Evolutionary conservation across 30 jellyfish, hydroid and myxozoan species (phyloP).

Genomic region (Aurelia sp.): DNA sequence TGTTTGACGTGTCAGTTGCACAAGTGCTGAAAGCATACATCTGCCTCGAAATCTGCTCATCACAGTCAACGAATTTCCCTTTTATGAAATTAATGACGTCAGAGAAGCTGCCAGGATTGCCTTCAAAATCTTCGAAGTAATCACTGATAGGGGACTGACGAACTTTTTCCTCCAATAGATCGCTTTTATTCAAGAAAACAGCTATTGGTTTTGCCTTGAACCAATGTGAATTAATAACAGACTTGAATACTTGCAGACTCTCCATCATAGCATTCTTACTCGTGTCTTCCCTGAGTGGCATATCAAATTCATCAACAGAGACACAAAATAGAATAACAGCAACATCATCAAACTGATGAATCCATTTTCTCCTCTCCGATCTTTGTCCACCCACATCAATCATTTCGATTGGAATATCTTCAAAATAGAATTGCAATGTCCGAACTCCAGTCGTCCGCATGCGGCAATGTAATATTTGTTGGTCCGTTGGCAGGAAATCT

Average conservation of each 20-base stretch:
- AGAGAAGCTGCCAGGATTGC: conserved; percentile 13
- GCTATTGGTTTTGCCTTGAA: conserved; percentile 38
- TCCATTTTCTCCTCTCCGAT: conserved; percentile 84
- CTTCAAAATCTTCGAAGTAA: conserved; percentile 42
- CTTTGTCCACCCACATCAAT: conserved; percentile 83
- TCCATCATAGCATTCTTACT: conserved; percentile 51
- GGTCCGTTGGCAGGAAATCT: conserved; percentile 57
- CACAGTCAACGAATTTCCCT: conserved; percentile 29
- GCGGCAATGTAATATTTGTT: conserved; percentile 69
- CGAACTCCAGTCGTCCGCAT: conserved; percentile 72
- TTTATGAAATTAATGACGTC: conserved; percentile 38
- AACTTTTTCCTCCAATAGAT: conserved; percentile 44
- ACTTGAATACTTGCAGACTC: conserved; percentile 66
- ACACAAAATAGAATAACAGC: conserved; percentile 68
- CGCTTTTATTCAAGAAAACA: conserved; percentile 61
- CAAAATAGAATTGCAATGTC: conserved; percentile 38
- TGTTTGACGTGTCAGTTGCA: conserved; percentile 71
- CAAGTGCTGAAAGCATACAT: conserved; percentile 59
- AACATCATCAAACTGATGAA: conserved; percentile 64
- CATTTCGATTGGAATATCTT: conserved; percentile 36
- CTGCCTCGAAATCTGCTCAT: conserved; percentile 38
- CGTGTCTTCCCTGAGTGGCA: conserved; percentile 48
- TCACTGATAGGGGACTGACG: conserved; percentile 5
- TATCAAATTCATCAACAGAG: conserved; percentile 47
- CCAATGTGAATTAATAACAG: conserved; percentile 63